Base-by-base conservation (phyloP, 2,113 vertebrate species). In the Apus apus region DNA sequence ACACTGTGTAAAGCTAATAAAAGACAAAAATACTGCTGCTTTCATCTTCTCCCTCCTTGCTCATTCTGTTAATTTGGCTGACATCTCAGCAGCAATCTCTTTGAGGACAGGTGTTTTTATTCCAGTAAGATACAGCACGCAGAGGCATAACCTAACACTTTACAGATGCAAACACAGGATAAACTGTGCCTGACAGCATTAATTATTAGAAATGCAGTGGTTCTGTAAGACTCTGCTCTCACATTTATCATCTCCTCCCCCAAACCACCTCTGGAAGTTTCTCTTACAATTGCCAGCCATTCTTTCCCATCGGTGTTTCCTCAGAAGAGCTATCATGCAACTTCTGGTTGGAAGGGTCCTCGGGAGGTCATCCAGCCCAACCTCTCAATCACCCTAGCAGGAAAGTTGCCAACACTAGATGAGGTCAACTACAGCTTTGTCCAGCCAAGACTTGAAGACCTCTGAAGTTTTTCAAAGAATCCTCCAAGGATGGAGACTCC, bases 181-280 rank as follows among this genome's bases (percentile, higher is more conserved):
- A 66, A 65, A 62, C 61, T 43, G 27, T 27, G 87, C 30, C 56
- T 71, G 51, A 18, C 40, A 77, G n/a, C 26, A 81, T 81, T 50
- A 89, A 73, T 46, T 77, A 54, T 34, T 50, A 78, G 32, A 74
- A 78, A 85, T 17, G 60, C 21, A 85, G 50, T 5, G 2, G 5
- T 3, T 85, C 87, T 64, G 48, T 26, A 66, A 76, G 48, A 67
- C 9, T 73, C 9, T 76, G 90, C 82, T 73, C 78, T 83, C 85
- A 6, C 43, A 73, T 62, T 76, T 53, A 77, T 81, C 68, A 81
- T 36, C 86, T 65, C 57, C 79, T 84, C 53, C 57, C 82, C n/a
- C 53, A 86, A 81, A 70, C 27, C 93, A 92, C 79, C 92, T 92
- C 56, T 71, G 65, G 26, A 84, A 90, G 72, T 70, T 88, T 76